Base-by-base conservation (phyloP, 2,797 vertebrate species). In the Australoheros facetus region DNA sequence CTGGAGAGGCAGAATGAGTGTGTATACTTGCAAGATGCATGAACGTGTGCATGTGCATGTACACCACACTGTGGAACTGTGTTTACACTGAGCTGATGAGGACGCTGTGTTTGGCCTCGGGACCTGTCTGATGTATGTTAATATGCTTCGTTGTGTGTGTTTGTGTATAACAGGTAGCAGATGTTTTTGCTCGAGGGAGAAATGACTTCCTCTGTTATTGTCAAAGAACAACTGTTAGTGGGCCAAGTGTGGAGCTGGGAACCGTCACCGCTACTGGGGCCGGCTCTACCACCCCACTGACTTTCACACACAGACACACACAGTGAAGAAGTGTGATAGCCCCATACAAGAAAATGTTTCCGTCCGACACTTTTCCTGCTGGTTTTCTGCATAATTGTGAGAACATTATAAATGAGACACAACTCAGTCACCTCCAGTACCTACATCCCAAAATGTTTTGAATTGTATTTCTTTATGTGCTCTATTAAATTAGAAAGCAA, bases 121-220 rank as follows among this genome's bases (percentile, higher is more conserved):
- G 81, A 56, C 54, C 80, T 77, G 53, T 53, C 75, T 88, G 84
- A 84, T 86, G 77, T 71, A 70, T 75, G 75, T 80, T 85, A 78
- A 85, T 87, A 56, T 71, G 55, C 78, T 62, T 78, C 28, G 32
- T 54, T 57, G 77, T 78, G 79, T 73, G 71, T 51, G 75, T 62
- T 56, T 77, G 66, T 83, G 85, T 71, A 57, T 88, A 91, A 91
- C 78, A 80, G 87, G 78, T 87, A 78, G 85, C 91, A 94, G 90
- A 91, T 93, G 93, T 89, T 86, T 90, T 53, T 64, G 75, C 87
- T 90, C 13, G 11, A 62, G 80, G 87, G 73, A 89, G 84, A 82
- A 92, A 87, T 86, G 60, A 91, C 91, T 94, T 93, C 91, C 91
- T 93, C 75, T 92, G 90, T 91, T 91, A 90, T 89, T 88, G 83